A percentile compares a stretch with the other conserved stretches of the same genome.
Evolutionary conservation across 2,888 invertebrate genomes (phyloP).

Genomic region (Ectemnius continuus): DNA sequence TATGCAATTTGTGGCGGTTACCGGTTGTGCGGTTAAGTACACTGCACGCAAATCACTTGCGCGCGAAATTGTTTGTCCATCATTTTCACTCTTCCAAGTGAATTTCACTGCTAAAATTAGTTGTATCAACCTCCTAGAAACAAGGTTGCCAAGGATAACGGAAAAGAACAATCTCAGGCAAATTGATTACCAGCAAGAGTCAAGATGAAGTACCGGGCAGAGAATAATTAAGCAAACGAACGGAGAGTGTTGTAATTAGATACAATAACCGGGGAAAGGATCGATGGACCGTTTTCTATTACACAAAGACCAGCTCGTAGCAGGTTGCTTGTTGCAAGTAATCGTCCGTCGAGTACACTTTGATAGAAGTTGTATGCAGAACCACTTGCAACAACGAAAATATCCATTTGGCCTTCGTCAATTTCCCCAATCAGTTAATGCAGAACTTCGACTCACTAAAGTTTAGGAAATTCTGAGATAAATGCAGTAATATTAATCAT

Average conservation of each 20-base stretch:
- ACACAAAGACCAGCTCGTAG: constrained; percentile 26
- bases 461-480: too few relatives aligned
- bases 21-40: constrained; percentile 2
- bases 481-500: too few relatives aligned
- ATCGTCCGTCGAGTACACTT: constrained; percentile 39
- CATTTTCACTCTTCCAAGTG: too few relatives aligned
- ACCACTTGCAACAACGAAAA: constrained; percentile 32
- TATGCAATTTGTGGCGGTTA: not conserved
- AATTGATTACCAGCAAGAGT: constrained; percentile 40
- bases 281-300: constrained; percentile 33
- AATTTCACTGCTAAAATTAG: not conserved
- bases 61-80: not conserved
- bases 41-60: constrained; percentile 1
- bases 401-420: constrained; percentile 44
- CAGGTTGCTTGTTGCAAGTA: constrained; percentile 44
- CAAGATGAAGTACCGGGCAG: constrained; percentile 23
- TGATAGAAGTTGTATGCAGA: constrained; percentile 24
- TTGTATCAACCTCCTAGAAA: not conserved
- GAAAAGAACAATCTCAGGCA: not conserved
- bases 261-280: constrained; percentile 33
- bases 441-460: not conserved
- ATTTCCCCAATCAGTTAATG: constrained; percentile 32
- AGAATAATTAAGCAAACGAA: constrained; percentile 59
- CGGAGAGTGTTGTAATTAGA: constrained; percentile 50
- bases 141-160: too few relatives aligned